Evolutionary conservation across 2,113 vertebrate genomes (phyloP), one percentile per base, ranked within the genome.

Genomic region (Sinocyclocheilus anshuiensis): DNA sequence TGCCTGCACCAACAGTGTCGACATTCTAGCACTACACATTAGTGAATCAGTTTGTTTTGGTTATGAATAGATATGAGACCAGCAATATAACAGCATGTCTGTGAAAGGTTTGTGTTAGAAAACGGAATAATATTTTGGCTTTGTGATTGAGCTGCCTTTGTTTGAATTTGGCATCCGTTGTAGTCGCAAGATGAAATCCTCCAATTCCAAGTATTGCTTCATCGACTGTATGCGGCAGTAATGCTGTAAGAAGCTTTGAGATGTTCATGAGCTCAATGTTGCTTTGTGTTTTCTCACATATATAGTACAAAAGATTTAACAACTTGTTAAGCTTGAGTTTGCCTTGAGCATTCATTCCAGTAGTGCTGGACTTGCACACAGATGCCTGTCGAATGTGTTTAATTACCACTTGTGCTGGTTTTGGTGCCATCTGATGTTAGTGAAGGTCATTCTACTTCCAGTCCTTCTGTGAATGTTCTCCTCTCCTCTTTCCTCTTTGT

Each of bases 181-280:
- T 45, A 18, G 26, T 50, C 7, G 18, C 55, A 24, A 86, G 55
- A 77, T 82, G 78, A 88, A 88, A 90, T 90, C 87, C 85, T 85
- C 29, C 10, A 77, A 74, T 88, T 90, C 59, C 50, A 77, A 86
- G 63, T 33, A 71, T 85, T 90, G 81, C 74, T 87, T 86, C 83
- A 85, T 79, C 13, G 57, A 53, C 67, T 69, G 45, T 81, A 72
- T 39, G 81, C 77, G 74, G 69, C 86, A 86, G 80, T 85, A 88
- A 89, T 90, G 67, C 77, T 65, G 53, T 92, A 92, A 91, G 89
- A 33, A 89, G 91, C 89, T 91, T 91, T 92, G 45, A 80, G 78
- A 72, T 89, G 87, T 89, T 87, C 61, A 85, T 89, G 84, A 90
- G 78, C 72, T 88, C 81, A 91, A 81, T 88, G 84, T 84, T 89